phyloP scores from a whole-genome alignment of 35 echinoderm and acorn worm species.

The Chiridota heheva region DNA sequence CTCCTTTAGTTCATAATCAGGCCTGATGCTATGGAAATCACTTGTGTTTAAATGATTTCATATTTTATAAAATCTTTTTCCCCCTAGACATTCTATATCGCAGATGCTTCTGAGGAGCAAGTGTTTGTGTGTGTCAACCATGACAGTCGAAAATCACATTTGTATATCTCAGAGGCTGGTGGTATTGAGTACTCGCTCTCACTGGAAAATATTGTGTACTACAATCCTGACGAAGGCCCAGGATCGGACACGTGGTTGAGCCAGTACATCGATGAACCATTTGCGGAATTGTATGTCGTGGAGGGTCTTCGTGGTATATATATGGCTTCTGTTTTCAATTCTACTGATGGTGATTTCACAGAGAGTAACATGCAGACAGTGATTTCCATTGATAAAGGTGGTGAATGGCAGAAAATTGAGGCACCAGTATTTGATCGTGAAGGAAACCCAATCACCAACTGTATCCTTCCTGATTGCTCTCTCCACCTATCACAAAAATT shows the following conservation, averaged over 20 bases:
- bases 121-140: slow-evolving; percentile 97
- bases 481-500: slow-evolving; percentile 80
- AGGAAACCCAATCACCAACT: slow-evolving; percentile 25
- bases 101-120: slow-evolving; percentile 92
- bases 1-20: no score
- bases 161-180: slow-evolving; percentile 84
- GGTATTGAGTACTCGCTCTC: slow-evolving; percentile 68
- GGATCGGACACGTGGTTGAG: slow-evolving; percentile 87
- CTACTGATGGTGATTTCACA: background rate
- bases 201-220: slow-evolving; percentile 76
- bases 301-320: slow-evolving; percentile 87
- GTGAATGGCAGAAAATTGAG: slow-evolving; percentile 63
- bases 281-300: slow-evolving; percentile 85
- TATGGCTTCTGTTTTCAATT: slow-evolving; percentile 52
- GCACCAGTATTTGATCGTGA: slow-evolving; percentile 16
- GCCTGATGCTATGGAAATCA: no score
- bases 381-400: slow-evolving; percentile 91
- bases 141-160: slow-evolving; percentile 49
- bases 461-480: slow-evolving; percentile 41
- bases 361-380: slow-evolving; percentile 73
- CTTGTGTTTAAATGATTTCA: background rate
- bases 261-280: slow-evolving; percentile 68
- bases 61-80: background rate
- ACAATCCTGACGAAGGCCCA: slow-evolving; percentile 76
- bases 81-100: slow-evolving; percentile 84